Percentiles rank a stretch among this genome's conserved stretches.
phyloP scores from a whole-genome alignment of 1,140 invertebrate genomes.

The Pseudomyrmex cubaensis region DNA sequence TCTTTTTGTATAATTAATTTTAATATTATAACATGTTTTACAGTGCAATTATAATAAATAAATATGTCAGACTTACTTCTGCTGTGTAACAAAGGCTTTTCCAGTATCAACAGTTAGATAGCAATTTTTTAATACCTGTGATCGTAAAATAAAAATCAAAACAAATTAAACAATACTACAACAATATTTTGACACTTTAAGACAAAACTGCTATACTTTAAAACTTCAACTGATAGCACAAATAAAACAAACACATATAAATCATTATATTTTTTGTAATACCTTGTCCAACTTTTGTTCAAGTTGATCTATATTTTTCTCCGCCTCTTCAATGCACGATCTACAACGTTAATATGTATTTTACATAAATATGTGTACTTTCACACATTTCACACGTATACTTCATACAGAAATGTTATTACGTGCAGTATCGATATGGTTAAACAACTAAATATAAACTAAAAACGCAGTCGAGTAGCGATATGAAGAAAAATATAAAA shows the following conservation, averaged over 20 bases:
- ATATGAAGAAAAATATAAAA: not conserved
- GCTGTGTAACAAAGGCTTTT: conserved; percentile 94
- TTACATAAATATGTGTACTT: not conserved
- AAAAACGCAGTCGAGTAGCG: not conserved
- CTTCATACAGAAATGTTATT: not conserved
- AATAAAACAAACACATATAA: not conserved
- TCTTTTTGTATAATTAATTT: not conserved
- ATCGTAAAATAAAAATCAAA: conserved; percentile 43
- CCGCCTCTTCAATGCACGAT: conserved; percentile 92
- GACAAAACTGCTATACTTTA: not conserved
- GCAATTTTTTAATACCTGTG: conserved; percentile 92
- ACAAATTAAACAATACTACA: not conserved
- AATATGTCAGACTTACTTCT: conserved; percentile 88
- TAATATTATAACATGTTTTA: not conserved
- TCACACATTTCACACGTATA: not conserved
- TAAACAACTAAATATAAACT: not conserved
- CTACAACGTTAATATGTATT: conserved; percentile 85
- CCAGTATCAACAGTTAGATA: conserved; percentile 94
- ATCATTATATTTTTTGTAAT: conserved; percentile 28
- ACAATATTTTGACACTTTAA: not conserved
- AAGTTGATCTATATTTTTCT: conserved; percentile 93
- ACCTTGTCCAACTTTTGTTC: conserved; percentile 95
- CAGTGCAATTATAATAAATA: not conserved
- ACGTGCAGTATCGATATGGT: not conserved
- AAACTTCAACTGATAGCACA: not conserved